Evolutionary conservation across 2,797 vertebrate species (phyloP).

Genomic region (Syncerus caffer): DNA sequence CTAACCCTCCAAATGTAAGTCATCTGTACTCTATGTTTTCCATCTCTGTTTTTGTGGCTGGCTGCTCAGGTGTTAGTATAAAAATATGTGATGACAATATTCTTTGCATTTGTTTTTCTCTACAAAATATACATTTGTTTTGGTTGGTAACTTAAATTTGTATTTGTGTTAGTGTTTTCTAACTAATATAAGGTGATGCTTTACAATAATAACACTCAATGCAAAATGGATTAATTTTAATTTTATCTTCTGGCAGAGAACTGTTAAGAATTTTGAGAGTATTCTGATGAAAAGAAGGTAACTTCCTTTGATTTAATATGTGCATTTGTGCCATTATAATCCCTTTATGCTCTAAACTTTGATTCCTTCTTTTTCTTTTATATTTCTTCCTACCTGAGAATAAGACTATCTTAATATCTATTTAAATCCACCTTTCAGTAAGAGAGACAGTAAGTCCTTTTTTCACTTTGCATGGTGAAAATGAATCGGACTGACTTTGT

Average conservation of each 20-base stretch:
- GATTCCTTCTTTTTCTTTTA: background rate
- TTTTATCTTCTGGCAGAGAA: background rate
- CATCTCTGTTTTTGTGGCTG: background rate
- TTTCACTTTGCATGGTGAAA: background rate
- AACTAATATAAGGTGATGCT: background rate
- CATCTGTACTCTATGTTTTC: background rate
- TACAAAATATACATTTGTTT: background rate
- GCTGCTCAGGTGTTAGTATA: background rate
- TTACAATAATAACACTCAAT: background rate
- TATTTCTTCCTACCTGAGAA: slow-evolving; percentile 16
- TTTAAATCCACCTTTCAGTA: background rate
- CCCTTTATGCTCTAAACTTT: slow-evolving; percentile 18
- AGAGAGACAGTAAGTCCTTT: background rate
- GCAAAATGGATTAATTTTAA: background rate
- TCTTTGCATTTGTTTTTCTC: background rate
- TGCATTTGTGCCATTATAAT: background rate
- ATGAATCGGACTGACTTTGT: background rate
- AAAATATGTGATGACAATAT: background rate
- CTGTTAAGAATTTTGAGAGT: background rate
- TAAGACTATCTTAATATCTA: slow-evolving; percentile 18
- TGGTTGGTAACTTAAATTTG: background rate
- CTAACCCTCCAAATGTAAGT: slow-evolving; percentile 79
- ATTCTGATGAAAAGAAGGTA: slow-evolving; percentile 30
- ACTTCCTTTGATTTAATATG: slow-evolving; percentile 29
- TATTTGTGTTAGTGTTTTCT: background rate